These are phyloP conservation scores for Drosophila asahinai DNA, from an alignment of 1,140 invertebrate genomes.

Conservation along the genomic window DNA sequence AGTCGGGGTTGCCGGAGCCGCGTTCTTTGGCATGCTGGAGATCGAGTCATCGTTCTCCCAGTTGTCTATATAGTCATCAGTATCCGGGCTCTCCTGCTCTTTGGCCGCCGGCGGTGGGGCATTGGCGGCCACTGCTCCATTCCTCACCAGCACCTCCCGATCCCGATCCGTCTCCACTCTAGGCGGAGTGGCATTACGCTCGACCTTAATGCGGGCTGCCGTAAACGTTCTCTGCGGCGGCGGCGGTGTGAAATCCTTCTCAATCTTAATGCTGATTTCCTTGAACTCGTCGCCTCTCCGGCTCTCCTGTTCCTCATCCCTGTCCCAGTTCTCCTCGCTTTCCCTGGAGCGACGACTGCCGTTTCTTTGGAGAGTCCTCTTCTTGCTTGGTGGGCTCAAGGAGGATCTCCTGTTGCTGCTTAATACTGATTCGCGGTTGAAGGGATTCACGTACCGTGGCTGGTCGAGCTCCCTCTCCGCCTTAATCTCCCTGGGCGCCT, in stretches of 20 bases:
- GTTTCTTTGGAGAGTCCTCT: slow-evolving; percentile 10
- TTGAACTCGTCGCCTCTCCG: slow-evolving; percentile 20
- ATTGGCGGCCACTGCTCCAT: slow-evolving; percentile 47
- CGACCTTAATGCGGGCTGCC: slow-evolving; percentile 47
- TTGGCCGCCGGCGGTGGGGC: slow-evolving; percentile 25
- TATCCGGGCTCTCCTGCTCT: slow-evolving; percentile 73
- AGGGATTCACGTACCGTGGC: slow-evolving; percentile 45
- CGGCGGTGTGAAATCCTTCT: slow-evolving; percentile 51
- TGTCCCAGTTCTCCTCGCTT: slow-evolving; percentile 25
- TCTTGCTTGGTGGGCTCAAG: slow-evolving; percentile 1
- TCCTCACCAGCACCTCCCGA: slow-evolving; percentile 37
- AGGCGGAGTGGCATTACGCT: slow-evolving; percentile 54
- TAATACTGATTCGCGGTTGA: slow-evolving; percentile 72
- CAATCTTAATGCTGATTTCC: slow-evolving; percentile 51
- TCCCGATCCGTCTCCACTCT: neutral
- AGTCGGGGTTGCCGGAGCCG: slow-evolving; percentile 2
- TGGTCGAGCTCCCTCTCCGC: neutral
- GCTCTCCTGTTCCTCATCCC: neutral
- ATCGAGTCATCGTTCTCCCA: slow-evolving; percentile 81
- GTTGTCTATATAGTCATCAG: slow-evolving; percentile 83
- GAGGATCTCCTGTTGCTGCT: slow-evolving; percentile 12
- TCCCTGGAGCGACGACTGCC: slow-evolving; percentile 16
- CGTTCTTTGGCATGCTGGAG: slow-evolving; percentile 55
- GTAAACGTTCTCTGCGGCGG: slow-evolving; percentile 30
- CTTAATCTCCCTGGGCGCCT: slow-evolving; percentile 33